A percentile compares a stretch with the other conserved stretches of the same genome.
Evolutionary conservation across 2,797 vertebrate genomes (phyloP).

Genomic region (Fistularia tabacaria): DNA sequence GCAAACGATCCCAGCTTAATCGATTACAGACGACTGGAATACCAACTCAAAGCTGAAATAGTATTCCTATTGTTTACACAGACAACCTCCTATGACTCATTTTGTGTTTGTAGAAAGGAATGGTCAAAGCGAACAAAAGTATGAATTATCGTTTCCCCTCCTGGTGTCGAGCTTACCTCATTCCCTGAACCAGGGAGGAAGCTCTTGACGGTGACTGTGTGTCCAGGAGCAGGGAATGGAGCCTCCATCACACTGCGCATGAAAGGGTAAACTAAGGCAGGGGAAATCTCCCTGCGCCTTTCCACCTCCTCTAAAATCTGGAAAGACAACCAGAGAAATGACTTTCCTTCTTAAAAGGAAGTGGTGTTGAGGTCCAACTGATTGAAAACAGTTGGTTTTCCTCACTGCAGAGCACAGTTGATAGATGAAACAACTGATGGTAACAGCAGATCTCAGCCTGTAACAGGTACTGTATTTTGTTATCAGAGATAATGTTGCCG

Average conservation of each 20-base stretch:
- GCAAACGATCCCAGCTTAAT: too few species aligned
- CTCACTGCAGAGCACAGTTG: too few species aligned
- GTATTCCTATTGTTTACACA: constrained; percentile 23
- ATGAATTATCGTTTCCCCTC: constrained; percentile 53
- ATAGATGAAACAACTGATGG: too few species aligned
- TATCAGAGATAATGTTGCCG: too few species aligned
- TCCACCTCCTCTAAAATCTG: constrained; percentile 97
- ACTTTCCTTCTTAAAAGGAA: neutral
- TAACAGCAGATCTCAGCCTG: too few species aligned
- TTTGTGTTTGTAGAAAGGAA: constrained; percentile 22
- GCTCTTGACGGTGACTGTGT: constrained; percentile 89
- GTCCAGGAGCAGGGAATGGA: constrained; percentile 92
- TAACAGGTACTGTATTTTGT: too few species aligned
- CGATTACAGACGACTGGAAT: too few species aligned
- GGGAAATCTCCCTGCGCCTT: constrained; percentile 89
- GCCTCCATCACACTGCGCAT: constrained; percentile 98
- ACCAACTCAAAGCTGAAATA: constrained; percentile 11
- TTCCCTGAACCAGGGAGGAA: constrained; percentile 92
- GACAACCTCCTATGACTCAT: constrained; percentile 40
- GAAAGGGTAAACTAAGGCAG: constrained; percentile 90
- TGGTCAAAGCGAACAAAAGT: constrained; percentile 22
- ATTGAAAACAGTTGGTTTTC: too few species aligned
- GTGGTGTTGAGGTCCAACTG: too few species aligned
- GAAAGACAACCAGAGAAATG: neutral
- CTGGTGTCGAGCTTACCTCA: constrained; percentile 74